Evolutionary conservation across 2,797 vertebrate species (phyloP), one percentile per base, ranked within the genome.

Genomic region (Miichthys miiuy): DNA sequence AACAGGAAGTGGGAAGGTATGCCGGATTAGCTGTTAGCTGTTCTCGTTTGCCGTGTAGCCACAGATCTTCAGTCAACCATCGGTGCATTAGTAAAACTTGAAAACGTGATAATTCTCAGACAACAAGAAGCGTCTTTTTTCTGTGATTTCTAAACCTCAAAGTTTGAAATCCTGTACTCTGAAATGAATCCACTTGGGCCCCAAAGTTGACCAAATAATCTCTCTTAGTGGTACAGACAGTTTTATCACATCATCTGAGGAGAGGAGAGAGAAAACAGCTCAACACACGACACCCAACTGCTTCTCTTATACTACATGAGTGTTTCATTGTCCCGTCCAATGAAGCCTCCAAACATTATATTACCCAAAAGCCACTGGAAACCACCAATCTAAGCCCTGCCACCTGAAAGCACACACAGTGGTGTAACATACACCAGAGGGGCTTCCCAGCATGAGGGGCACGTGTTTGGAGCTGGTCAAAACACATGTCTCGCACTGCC

Each of bases 401-500:
- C 48, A 77, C 78, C 83, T 62, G 47, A 68, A 73, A 69, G 72
- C 54, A 23, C 60, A 34, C 34, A 64, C n/a, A 68, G 79, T 13
- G 0, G 50, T 57, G 65, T 65, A 74, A 79, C 63, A 47, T 48
- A 72, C 68, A 84, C 42, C 56, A 65, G 16, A 79, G 75, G 75
- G 72, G 60, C 71, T 87, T 85, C 77, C 74, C 74, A 55, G 63
- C 11, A 42, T 13, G n/a, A 70, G 7, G 38, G 56, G 66, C 83
- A 90, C 77, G 67, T 87, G 88, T 88, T 86, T 82, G 75, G 80
- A 87, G 67, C 74, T 75, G 77, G 72, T 88, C 64, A 81, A 75
- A 87, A 85, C 88, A 90, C 80, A 80, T 76, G 82, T 46, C 64
- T 74, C 30, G 6, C 50, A 5, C 56, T 55, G 55, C 77, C 69